phyloP scores from a whole-genome alignment of 2,888 invertebrate species.

The Germaria angustata region DNA sequence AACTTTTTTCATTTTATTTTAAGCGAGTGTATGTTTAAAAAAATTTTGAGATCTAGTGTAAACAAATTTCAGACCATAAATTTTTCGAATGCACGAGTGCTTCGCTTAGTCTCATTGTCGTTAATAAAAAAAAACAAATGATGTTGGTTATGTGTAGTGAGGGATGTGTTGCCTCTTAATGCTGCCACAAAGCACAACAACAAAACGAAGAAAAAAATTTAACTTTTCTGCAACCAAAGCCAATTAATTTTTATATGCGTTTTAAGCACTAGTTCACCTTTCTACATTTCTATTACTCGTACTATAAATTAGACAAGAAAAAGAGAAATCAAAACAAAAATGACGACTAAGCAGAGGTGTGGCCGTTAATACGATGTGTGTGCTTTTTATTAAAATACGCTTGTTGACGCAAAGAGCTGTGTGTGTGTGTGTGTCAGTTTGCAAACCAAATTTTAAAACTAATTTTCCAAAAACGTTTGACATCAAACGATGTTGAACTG shows the following conservation, averaged over 20 bases:
- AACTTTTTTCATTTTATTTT: no score
- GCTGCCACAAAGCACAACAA: neutral
- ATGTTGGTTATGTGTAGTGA: neutral
- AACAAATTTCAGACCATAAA: neutral
- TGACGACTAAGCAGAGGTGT: constrained; percentile 31
- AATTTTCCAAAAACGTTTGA: constrained; percentile 8
- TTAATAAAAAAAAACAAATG: neutral
- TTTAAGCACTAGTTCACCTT: constrained; percentile 34
- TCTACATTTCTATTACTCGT: constrained; percentile 12
- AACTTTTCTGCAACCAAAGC: constrained; percentile 18
- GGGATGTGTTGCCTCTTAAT: neutral
- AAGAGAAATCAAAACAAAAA: neutral
- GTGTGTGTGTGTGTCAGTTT: no score
- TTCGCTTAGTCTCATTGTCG: neutral
- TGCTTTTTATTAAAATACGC: neutral
- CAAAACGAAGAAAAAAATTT: neutral
- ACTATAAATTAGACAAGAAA: neutral
- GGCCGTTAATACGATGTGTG: neutral
- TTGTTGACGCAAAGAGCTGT: constrained; percentile 38
- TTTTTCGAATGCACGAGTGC: neutral
- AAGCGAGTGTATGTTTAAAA: neutral
- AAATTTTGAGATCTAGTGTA: neutral
- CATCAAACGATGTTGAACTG: constrained; percentile 16
- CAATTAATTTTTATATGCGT: constrained; percentile 44
- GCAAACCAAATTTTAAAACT: neutral